A percentile compares a stretch with the other conserved stretches of the same genome.
Evolutionary conservation across 2,113 vertebrate species (phyloP).

Genomic region (Corvus hawaiiensis): DNA sequence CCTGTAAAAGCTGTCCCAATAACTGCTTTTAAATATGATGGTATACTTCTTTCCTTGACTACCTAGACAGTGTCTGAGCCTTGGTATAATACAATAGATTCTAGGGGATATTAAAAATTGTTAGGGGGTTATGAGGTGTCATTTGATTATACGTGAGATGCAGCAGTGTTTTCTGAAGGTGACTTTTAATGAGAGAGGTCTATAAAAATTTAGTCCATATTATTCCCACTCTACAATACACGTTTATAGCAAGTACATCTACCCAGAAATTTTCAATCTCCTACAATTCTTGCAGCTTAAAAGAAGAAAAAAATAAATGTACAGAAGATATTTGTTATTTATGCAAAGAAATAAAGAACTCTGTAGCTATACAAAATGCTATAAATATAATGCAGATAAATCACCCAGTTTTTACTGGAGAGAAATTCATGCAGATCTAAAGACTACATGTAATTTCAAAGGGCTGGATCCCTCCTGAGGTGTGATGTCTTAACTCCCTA

Average conservation of each 20-base stretch:
- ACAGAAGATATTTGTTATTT: slow-evolving; percentile 66
- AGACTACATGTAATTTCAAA: slow-evolving; percentile 43
- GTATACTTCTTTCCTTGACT: slow-evolving; percentile 67
- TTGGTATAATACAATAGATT: slow-evolving; percentile 57
- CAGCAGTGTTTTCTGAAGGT: slow-evolving; percentile 71
- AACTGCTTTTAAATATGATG: slow-evolving; percentile 80
- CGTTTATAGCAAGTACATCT: slow-evolving; percentile 37
- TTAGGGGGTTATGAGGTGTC: slow-evolving; percentile 71
- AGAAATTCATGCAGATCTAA: slow-evolving; percentile 41
- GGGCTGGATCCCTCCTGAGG: slow-evolving; percentile 8
- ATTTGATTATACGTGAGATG: slow-evolving; percentile 70
- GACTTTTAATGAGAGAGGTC: slow-evolving; percentile 74
- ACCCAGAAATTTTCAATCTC: slow-evolving; percentile 17
- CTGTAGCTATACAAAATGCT: slow-evolving; percentile 23
- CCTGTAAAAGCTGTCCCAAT: slow-evolving; percentile 79
- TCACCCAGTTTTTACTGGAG: slow-evolving; percentile 18
- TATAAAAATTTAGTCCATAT: slow-evolving; percentile 67
- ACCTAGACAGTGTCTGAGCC: slow-evolving; percentile 75
- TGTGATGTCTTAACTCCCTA: slow-evolving; percentile 50
- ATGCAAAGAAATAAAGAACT: slow-evolving; percentile 67
- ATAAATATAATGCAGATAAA: slow-evolving; percentile 55
- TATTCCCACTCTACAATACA: slow-evolving; percentile 26
- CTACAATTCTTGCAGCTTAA: slow-evolving; percentile 38
- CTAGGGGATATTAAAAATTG: slow-evolving; percentile 78
- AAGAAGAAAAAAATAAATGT: slow-evolving; percentile 26